phyloP scores from a whole-genome alignment of 2,888 invertebrate genomes.

The Diarsia rubi region DNA sequence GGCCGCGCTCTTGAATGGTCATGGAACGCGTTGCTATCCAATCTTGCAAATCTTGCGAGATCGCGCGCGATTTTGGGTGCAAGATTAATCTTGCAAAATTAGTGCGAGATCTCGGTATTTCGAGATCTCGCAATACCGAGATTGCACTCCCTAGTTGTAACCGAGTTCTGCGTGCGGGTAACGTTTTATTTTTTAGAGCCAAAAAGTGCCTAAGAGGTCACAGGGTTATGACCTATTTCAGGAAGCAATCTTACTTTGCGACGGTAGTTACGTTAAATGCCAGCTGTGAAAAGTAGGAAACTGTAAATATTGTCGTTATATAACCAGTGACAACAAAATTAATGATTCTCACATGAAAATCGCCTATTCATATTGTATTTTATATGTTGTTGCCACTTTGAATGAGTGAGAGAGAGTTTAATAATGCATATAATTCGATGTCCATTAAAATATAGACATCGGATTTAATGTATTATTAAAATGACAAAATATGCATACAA shows the following conservation, averaged over 20 bases:
- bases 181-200: not conserved
- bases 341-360: not conserved
- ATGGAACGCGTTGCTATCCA: too few species aligned
- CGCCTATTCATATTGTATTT: not conserved
- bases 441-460: not conserved
- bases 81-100: too few species aligned
- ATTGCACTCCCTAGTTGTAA: too few species aligned
- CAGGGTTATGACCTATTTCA: not conserved
- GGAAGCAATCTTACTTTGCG: slow-evolving; percentile 11
- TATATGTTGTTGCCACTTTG: not conserved
- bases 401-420: not conserved
- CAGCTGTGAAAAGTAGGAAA: not conserved
- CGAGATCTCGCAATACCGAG: too few species aligned
- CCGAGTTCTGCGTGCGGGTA: not conserved
- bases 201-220: not conserved
- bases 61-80: too few species aligned
- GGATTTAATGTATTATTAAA: not conserved
- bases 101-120: too few species aligned
- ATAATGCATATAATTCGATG: too few species aligned
- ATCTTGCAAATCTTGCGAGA: too few species aligned
- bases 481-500: not conserved
- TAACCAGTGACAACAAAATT: slow-evolving; percentile 3
- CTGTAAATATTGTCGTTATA: not conserved
- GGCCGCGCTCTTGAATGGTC: too few species aligned
- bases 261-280: not conserved